Percentiles rank a stretch among this genome's conserved stretches.
Conservation (phyloP, 92 coral and sea anemone genomes). For the Galaxea fascicularis region DNA sequence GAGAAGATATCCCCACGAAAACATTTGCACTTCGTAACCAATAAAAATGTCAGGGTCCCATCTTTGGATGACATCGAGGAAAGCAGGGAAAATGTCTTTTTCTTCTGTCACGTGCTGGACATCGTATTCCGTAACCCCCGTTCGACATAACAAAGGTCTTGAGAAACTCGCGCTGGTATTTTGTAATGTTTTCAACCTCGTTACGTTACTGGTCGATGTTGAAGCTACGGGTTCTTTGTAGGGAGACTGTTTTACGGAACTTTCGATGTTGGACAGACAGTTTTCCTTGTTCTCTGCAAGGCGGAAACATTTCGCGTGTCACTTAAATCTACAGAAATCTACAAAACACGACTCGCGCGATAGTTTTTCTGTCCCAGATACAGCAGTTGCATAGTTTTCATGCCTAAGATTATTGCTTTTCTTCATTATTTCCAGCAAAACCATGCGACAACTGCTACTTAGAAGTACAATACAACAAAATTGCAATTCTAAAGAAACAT, state of each 20-base stretch:
- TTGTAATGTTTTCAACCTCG: constrained; percentile 12
- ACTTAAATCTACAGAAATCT: no score
- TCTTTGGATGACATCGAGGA: constrained; percentile 70
- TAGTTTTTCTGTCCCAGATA: no score
- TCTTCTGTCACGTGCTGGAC: constrained; percentile 78
- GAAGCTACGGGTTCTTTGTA: constrained; percentile 35
- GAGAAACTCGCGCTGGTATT: neutral
- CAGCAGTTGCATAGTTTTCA: no score
- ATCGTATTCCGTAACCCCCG: constrained; percentile 73
- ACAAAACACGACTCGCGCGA: no score
- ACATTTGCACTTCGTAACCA: constrained; percentile 95
- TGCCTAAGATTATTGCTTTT: no score
- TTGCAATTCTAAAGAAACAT: no score
- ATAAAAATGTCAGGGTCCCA: constrained; percentile 98
- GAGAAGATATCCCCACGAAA: constrained; percentile 95
- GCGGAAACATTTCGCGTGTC: neutral
- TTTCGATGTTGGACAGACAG: constrained; percentile 10
- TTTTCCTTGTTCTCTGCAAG: constrained; percentile 9
- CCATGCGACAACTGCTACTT: no score
- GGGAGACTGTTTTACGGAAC: neutral
- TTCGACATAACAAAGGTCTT: constrained; percentile 31
- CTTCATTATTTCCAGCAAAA: no score
- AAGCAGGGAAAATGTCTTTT: constrained; percentile 75
- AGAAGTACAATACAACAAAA: no score
- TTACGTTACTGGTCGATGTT: constrained; percentile 8